Percentiles rank a stretch among this genome's conserved stretches.
Conservation (phyloP, 2,888 invertebrate species). For the Drosophila nr. perissopoda region DNA sequence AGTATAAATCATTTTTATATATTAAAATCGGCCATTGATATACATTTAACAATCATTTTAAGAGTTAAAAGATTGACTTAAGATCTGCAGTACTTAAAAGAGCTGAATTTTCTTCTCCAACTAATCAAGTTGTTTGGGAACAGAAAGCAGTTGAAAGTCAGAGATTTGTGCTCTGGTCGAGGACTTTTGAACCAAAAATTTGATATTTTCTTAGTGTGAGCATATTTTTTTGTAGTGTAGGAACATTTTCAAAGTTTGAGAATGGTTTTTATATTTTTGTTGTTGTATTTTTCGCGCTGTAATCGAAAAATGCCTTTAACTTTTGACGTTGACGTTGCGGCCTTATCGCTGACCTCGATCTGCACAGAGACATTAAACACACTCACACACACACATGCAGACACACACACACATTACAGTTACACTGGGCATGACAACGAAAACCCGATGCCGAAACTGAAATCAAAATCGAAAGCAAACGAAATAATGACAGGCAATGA, state of each 20-base stretch:
- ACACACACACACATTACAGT: slow-evolving; percentile 24
- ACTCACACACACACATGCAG: slow-evolving; percentile 15
- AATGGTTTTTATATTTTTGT: slow-evolving; percentile 24
- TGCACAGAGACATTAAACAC: slow-evolving; percentile 57
- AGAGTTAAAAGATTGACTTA: background rate
- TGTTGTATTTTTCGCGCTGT: slow-evolving; percentile 50
- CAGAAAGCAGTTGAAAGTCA: background rate
- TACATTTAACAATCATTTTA: background rate
- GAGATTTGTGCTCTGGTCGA: background rate
- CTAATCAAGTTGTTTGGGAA: background rate
- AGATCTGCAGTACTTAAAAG: background rate
- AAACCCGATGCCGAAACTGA: slow-evolving; percentile 50
- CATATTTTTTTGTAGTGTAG: slow-evolving; percentile 2
- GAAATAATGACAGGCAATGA: slow-evolving; percentile 63
- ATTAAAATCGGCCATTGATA: background rate
- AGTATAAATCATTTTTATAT: background rate
- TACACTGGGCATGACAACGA: slow-evolving; percentile 52
- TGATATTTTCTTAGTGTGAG: too few species aligned
- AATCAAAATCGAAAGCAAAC: slow-evolving; percentile 74
- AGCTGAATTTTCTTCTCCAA: background rate
- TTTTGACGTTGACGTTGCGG: slow-evolving; percentile 68
- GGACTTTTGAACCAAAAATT: background rate
- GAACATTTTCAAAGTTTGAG: slow-evolving; percentile 16
- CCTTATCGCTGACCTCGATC: slow-evolving; percentile 79
- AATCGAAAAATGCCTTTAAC: slow-evolving; percentile 63